Evolutionary conservation across 2,888 invertebrate genomes (phyloP).

Genomic region (Cepaea hortensis): DNA sequence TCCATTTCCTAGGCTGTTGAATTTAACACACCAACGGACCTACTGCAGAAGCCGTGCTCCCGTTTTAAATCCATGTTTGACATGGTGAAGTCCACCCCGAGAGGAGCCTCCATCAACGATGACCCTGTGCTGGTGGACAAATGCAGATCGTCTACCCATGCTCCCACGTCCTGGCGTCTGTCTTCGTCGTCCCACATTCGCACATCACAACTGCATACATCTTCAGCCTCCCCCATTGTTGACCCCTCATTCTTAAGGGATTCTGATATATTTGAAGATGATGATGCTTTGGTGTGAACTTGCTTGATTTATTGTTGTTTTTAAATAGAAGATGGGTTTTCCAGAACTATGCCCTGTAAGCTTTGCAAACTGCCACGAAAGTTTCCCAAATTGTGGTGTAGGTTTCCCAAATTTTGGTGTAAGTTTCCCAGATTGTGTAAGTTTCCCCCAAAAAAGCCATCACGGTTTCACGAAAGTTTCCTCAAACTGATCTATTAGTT

Average conservation of each 20-base stretch:
- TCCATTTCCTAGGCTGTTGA: slow-evolving; percentile 63
- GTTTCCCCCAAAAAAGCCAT: no score
- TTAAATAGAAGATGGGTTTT: no score
- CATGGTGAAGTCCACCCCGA: slow-evolving; percentile 49
- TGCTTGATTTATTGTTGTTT: background rate
- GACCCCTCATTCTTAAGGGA: slow-evolving; percentile 24
- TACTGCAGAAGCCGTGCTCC: slow-evolving; percentile 62
- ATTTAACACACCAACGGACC: slow-evolving; percentile 63
- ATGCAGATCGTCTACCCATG: background rate
- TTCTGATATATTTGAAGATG: slow-evolving; percentile 36
- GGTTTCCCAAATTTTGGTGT: no score
- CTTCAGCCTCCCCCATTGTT: slow-evolving; percentile 13
- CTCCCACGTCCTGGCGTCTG: slow-evolving; percentile 23
- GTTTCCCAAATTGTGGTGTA: no score
- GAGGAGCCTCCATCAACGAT: slow-evolving; percentile 50
- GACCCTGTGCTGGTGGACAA: slow-evolving; percentile 40
- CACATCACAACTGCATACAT: background rate
- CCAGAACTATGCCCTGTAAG: no score
- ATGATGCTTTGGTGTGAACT: slow-evolving; percentile 31
- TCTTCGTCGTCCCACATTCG: slow-evolving; percentile 29
- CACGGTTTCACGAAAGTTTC: no score
- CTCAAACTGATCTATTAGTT: no score
- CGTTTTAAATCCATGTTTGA: slow-evolving; percentile 62
- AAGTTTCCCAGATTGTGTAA: no score
- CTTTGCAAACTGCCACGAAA: no score